These are phyloP conservation scores for Dolomedes plantarius DNA, from an alignment of 2,888 invertebrate species.

Conservation along the genomic window DNA sequence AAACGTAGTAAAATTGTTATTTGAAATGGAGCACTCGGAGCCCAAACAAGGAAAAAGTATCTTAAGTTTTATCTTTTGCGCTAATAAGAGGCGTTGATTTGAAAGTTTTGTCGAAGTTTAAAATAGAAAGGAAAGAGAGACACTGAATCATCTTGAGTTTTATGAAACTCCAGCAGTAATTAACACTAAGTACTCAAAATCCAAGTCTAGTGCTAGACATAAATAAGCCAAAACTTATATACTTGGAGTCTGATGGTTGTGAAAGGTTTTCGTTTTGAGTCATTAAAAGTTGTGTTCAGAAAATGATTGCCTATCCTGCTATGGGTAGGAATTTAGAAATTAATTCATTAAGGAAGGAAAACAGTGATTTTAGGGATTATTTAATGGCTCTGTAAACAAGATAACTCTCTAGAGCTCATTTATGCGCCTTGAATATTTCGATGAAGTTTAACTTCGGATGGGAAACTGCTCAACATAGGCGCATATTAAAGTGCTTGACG, in stretches of 20 bases:
- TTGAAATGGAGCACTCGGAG: neutral
- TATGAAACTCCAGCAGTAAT: slow-evolving; percentile 43
- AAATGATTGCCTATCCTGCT: neutral
- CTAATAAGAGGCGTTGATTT: slow-evolving; percentile 65
- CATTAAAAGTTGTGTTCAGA: neutral
- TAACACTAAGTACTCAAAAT: slow-evolving; percentile 11
- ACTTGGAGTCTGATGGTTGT: neutral
- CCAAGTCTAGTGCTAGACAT: neutral
- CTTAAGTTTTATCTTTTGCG: slow-evolving; percentile 39
- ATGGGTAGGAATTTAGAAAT: neutral
- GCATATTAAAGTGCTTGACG: too few species aligned
- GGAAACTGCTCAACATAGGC: neutral
- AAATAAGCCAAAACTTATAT: neutral
- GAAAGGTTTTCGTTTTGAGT: neutral
- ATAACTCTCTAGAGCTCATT: neutral
- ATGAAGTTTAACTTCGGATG: neutral
- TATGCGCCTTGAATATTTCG: neutral
- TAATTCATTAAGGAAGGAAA: neutral
- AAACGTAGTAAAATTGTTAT: too few species aligned
- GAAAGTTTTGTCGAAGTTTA: slow-evolving; percentile 60
- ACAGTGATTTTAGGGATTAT: neutral
- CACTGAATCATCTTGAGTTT: slow-evolving; percentile 4
- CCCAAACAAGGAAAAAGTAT: neutral
- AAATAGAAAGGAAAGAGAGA: slow-evolving; percentile 20
- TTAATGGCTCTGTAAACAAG: neutral